Base-by-base conservation (phyloP, 2,797 vertebrate species). In the Oreochromis grahami region DNA sequence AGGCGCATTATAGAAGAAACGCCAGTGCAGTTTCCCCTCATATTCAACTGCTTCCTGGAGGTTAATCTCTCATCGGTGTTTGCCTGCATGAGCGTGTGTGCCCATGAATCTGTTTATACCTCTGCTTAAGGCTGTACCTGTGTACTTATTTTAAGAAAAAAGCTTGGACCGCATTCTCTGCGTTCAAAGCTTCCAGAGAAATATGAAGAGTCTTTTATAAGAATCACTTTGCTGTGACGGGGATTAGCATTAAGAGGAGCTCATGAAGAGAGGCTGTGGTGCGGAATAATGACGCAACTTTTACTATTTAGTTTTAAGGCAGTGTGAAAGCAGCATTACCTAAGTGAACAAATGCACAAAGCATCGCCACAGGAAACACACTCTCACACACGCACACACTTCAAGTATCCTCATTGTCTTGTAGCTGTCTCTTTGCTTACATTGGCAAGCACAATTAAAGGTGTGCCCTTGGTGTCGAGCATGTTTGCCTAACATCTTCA, bases 61-160 rank as follows among this genome's bases (percentile, higher is more conserved):
- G 79, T 92, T 93, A 90, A 92, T 93, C 89, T 65, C 11, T 63
- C 32, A 24, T 52, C 36, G 9, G 21, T 48, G 70, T 58, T 63
- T 53, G 8, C 48, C 29, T 79, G 78, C 53, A 65, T 38, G 41
- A 58, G 26, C 1, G 6, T 21, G 6, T 21, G 79, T 13, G 60
- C 60, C 78, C 38, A 34, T 52, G 13, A 58, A 79, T 88, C 80
- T 70, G 78, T 77, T 81, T 56, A 51, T 79, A 51, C 50, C 52
- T 72, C 53, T 11, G 14, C 41, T 52, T 21, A 41, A 41, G 56
- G 70, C 65, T 63, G 63, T 50, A 80, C 83, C 74, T 79, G 70
- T 91, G 90, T 78, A 83, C 53, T 53, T 55, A 52, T 88, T 90
- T 86, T 45, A 86, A 82, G 68, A 83, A 76, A 84, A 86, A 70